These are phyloP conservation scores for Drosophila seguyi DNA, from an alignment of 1,140 invertebrate species.

Conservation along the genomic window DNA sequence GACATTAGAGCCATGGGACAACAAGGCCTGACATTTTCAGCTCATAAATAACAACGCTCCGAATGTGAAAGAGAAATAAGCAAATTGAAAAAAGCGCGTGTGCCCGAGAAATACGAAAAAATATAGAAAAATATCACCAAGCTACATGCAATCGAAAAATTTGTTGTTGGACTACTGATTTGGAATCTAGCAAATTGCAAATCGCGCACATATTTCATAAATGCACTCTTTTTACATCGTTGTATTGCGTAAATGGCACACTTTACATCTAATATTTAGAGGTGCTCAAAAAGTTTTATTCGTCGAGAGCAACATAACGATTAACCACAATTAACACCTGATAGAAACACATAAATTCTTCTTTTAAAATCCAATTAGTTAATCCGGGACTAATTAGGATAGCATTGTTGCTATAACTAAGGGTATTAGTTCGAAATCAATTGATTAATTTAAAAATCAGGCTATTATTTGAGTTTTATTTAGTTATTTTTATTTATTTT, in stretches of 20 bases:
- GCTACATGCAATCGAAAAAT: constrained; percentile 12
- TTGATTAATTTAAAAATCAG: constrained; percentile 26
- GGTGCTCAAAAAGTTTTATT: neutral
- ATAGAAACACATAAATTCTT: neutral
- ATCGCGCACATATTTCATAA: constrained; percentile 22
- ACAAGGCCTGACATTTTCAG: constrained; percentile 49
- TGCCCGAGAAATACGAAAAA: constrained; percentile 1
- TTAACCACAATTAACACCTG: constrained; percentile 8
- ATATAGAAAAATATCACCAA: neutral
- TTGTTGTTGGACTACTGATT: constrained; percentile 15
- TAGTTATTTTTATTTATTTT: neutral
- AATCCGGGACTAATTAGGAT: constrained; percentile 7
- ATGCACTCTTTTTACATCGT: constrained; percentile 7
- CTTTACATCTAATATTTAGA: constrained; percentile 1
- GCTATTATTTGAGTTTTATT: constrained; percentile 9
- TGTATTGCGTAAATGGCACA: constrained; percentile 8
- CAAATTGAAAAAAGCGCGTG: constrained; percentile 30
- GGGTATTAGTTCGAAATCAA: neutral
- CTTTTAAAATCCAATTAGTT: neutral
- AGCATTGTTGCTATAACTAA: constrained; percentile 1
- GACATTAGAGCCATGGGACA: constrained; percentile 38
- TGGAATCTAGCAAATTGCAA: constrained; percentile 27
- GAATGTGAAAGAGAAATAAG: constrained; percentile 35
- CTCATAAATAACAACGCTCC: constrained; percentile 41
- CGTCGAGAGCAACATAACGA: neutral